phyloP scores from a whole-genome alignment of 2,888 invertebrate species.

The Nysson spinosus region DNA sequence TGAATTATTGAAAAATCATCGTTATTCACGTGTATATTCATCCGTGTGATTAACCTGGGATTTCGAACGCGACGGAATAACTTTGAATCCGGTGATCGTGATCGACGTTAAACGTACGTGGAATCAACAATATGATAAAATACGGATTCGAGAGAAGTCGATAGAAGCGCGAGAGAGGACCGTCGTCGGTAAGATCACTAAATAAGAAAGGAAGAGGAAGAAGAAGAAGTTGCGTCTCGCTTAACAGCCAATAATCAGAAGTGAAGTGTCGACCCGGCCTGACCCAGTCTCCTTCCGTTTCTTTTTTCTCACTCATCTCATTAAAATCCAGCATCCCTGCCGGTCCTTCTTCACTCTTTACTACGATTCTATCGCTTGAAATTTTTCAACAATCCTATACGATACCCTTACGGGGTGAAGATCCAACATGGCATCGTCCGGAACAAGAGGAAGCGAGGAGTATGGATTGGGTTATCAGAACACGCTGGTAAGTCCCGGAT shows the following conservation, averaged over 20 bases:
- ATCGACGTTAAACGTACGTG: too few species aligned
- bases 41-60: too few species aligned
- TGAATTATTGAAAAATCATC: too few species aligned
- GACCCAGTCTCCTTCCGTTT: slow-evolving; percentile 6
- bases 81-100: too few species aligned
- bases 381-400: slow-evolving; percentile 3
- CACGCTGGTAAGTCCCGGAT: slow-evolving; percentile 83
- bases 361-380: neutral
- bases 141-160: neutral
- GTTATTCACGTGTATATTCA: too few species aligned
- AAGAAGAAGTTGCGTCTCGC: slow-evolving; percentile 9
- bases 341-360: neutral
- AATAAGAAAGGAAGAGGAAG: slow-evolving; percentile 31
- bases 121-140: neutral
- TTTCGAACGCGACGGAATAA: too few species aligned
- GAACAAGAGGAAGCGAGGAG: slow-evolving; percentile 79
- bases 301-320: neutral
- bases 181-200: slow-evolving; percentile 28
- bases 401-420: neutral
- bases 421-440: slow-evolving; percentile 63
- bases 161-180: slow-evolving; percentile 27
- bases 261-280: slow-evolving; percentile 16
- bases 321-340: too few species aligned
- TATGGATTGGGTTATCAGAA: slow-evolving; percentile 85
- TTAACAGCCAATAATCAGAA: slow-evolving; percentile 2